A percentile compares a stretch with the other conserved stretches of the same genome.
These are phyloP conservation scores for Grallaria varia DNA, from an alignment of 2,113 vertebrate genomes.

Conservation along the genomic window DNA sequence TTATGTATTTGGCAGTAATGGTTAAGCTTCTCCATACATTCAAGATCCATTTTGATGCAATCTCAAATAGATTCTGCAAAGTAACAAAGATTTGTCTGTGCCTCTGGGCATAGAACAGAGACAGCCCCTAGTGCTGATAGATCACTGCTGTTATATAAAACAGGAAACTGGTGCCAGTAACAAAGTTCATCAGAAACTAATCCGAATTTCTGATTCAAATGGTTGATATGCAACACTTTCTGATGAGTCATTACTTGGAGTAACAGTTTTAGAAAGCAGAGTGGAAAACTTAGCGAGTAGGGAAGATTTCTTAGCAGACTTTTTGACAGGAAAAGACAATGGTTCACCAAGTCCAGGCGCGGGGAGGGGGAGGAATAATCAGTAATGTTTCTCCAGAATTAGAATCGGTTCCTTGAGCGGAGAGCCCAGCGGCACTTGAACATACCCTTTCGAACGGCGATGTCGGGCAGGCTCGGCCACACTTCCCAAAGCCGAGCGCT, in stretches of 20 bases:
- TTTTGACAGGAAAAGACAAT: neutral
- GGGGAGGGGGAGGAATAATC: neutral
- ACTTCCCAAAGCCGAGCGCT: rapidly evolving
- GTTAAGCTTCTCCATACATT: conserved; percentile 43
- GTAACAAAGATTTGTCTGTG: neutral
- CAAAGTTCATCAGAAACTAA: neutral
- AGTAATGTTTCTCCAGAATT: neutral
- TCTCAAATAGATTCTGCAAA: neutral
- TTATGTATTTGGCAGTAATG: neutral
- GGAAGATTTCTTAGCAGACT: neutral
- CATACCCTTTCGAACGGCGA: rapidly evolving
- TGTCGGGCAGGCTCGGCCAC: rapidly evolving
- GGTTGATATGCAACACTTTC: neutral
- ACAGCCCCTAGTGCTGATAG: neutral
- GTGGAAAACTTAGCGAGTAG: neutral
- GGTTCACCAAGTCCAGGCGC: neutral
- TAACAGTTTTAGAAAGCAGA: neutral
- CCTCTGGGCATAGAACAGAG: neutral
- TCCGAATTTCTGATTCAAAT: neutral
- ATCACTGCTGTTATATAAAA: neutral
- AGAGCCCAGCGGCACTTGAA: rapidly evolving
- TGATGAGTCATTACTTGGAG: neutral
- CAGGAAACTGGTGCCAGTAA: neutral
- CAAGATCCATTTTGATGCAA: neutral
- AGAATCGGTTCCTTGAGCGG: too few species aligned